Evolutionary conservation across 2,113 vertebrate species (phyloP).

Genomic region (Grammomys surdaster): DNA sequence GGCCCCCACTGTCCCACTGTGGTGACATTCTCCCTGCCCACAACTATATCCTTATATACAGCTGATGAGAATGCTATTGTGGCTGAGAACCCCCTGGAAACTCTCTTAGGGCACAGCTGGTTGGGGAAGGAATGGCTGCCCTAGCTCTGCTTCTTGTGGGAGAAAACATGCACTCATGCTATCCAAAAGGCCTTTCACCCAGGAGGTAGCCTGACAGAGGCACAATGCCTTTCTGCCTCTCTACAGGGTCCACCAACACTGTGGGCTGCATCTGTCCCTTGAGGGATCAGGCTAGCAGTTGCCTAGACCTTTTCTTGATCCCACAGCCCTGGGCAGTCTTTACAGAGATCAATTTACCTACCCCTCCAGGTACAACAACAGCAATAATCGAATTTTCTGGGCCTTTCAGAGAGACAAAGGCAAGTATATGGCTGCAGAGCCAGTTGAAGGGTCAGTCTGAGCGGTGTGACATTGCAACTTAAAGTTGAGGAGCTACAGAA

Average conservation of each 20-base stretch:
- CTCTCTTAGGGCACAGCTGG: neutral
- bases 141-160: neutral
- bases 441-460: neutral
- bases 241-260: neutral
- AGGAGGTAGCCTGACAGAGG: neutral
- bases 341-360: neutral
- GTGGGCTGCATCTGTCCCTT: neutral
- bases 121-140: neutral
- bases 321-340: neutral
- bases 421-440: neutral
- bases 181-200: neutral
- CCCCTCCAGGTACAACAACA: neutral
- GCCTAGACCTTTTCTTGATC: neutral
- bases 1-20: neutral
- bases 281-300: neutral
- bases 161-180: neutral
- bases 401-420: constrained; percentile 12
- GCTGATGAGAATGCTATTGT: neutral
- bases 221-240: neutral
- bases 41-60: neutral
- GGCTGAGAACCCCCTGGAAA: neutral
- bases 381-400: neutral
- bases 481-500: neutral
- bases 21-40: neutral
- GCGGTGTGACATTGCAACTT: neutral